Base-by-base conservation (phyloP, 2,797 vertebrate genomes). In the Erpetoichthys calabaricus region DNA sequence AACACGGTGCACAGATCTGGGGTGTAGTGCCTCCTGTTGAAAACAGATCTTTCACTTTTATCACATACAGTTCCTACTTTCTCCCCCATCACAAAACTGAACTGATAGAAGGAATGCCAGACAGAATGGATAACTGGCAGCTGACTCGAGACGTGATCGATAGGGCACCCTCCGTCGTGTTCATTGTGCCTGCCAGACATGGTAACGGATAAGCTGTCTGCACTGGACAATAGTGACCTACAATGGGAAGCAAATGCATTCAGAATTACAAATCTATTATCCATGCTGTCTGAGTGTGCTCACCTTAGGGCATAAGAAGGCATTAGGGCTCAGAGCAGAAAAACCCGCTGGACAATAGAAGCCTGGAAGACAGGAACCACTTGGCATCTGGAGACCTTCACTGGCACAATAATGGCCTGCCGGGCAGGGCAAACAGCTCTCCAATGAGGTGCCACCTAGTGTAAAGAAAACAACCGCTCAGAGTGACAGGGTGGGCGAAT, bases 221-320 rank as follows among this genome's bases (percentile, higher is more conserved):
- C 53, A 57, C 57, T 3, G 87, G 87, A 55, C 93, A 96, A 60
- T 87, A 93, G 69, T 86, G 73, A 64, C 93, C 93, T 96, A 67
- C 0, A 25, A 25, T 25, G 25, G 25, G 2, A 25, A 25, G 25
- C 25, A 25, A 25, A 25, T 25, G 25, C 25, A 25, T n/a, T n/a
- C n/a, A n/a, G n/a, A n/a, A n/a, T n/a, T n/a, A n/a, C n/a, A n/a
- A n/a, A n/a, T n/a, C n/a, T n/a, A n/a, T 25, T 25, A 25, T 25
- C 25, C 25, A 25, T 25, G 25, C 25, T 25, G 25, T 25, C 25
- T 25, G 25, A 25, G 25, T 25, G 25, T n/a, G 57, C 44, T 62
- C 68, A 93, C 93, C 85, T 90, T 86, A 44, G 90, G 89, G 73
- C 93, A 98, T 49, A 83, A 75, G 55, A 91, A 78, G 0, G 84